A percentile compares a stretch with the other conserved stretches of the same genome.
phyloP scores from a whole-genome alignment of 2,113 vertebrate species.

The Callipepla squamata region DNA sequence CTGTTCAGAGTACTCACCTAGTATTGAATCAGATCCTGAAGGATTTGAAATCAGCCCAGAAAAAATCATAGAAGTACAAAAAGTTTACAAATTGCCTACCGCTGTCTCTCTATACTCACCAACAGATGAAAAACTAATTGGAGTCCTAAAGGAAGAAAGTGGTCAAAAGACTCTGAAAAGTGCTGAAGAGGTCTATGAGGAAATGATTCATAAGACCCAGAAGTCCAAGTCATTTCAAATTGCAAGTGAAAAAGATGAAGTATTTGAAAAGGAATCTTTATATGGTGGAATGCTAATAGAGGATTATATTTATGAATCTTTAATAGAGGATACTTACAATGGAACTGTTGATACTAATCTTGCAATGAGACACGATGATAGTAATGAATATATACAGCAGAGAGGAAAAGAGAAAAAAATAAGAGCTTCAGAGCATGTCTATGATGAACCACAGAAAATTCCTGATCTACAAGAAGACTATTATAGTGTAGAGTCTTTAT shows the following conservation, averaged over 20 bases:
- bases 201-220: slow-evolving; percentile 89
- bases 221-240: slow-evolving; percentile 84
- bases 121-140: slow-evolving; percentile 72
- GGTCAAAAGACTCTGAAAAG: slow-evolving; percentile 83
- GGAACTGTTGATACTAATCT: slow-evolving; percentile 74
- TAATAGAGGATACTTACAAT: slow-evolving; percentile 88
- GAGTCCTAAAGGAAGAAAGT: slow-evolving; percentile 70
- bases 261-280: slow-evolving; percentile 93
- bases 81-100: slow-evolving; percentile 87
- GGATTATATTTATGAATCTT: slow-evolving; percentile 96
- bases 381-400: slow-evolving; percentile 74
- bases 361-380: slow-evolving; percentile 75
- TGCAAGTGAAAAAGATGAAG: slow-evolving; percentile 83
- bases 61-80: slow-evolving; percentile 94
- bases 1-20: slow-evolving; percentile 91
- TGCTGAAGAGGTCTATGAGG: slow-evolving; percentile 93
- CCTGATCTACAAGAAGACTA: slow-evolving; percentile 84
- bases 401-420: slow-evolving; percentile 81
- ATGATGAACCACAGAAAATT: slow-evolving; percentile 88
- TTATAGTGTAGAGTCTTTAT: slow-evolving; percentile 82
- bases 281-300: slow-evolving; percentile 97
- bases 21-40: slow-evolving; percentile 92
- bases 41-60: slow-evolving; percentile 92
- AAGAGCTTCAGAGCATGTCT: slow-evolving; percentile 85
- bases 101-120: slow-evolving; percentile 91